Percentiles rank a stretch among this genome's conserved stretches.
These are phyloP conservation scores for Muntiacus muntjak DNA, from an alignment of 2,113 vertebrate genomes.

Conservation along the genomic window DNA sequence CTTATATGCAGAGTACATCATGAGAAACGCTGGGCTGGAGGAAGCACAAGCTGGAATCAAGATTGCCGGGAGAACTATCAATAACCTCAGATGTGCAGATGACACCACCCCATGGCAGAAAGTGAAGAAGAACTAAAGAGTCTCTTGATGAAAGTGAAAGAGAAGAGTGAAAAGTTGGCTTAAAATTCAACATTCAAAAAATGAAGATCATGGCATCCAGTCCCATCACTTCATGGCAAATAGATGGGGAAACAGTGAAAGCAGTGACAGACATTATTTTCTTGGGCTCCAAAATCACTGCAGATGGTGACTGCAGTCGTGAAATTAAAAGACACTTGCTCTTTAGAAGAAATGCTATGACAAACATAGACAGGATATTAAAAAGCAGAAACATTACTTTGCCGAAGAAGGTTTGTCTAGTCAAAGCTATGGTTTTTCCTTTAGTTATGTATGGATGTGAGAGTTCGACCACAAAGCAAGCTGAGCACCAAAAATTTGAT, in stretches of 20 bases:
- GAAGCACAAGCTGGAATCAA: background rate
- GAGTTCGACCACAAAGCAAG: background rate
- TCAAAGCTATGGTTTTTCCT: background rate
- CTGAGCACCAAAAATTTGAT: background rate
- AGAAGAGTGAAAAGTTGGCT: background rate
- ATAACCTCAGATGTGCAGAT: background rate
- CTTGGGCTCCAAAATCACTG: background rate
- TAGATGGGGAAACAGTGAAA: background rate
- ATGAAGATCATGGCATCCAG: background rate
- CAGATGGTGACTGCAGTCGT: background rate
- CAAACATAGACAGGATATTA: background rate
- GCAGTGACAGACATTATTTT: background rate
- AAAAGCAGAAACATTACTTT: background rate
- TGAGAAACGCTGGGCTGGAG: background rate
- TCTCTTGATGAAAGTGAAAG: background rate
- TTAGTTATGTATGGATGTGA: background rate
- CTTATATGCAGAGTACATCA: background rate
- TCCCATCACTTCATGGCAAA: background rate
- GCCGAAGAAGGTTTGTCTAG: background rate
- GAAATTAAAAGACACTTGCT: background rate
- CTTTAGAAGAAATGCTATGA: background rate
- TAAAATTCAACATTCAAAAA: background rate
- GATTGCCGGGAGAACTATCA: background rate
- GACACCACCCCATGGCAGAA: background rate
- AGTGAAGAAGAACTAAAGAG: background rate